Evolutionary conservation across 2,113 vertebrate species (phyloP).

Genomic region (Xerus inauris): DNA sequence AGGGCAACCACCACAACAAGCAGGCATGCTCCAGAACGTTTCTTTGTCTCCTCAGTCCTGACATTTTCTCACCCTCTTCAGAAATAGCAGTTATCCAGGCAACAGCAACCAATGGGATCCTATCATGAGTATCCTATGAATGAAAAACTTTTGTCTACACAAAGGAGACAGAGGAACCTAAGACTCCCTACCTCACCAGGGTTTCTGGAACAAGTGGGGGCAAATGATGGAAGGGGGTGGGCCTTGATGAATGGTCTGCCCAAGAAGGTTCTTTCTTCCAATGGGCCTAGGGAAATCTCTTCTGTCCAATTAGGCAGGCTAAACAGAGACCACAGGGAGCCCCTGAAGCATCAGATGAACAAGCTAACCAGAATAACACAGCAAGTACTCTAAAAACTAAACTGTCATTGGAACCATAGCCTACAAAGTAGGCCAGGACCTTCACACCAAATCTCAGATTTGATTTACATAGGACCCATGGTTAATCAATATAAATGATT

Average conservation of each 20-base stretch:
- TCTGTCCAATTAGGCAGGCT: background rate
- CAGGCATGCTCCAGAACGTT: background rate
- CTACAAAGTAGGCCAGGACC: background rate
- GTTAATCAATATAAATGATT: background rate
- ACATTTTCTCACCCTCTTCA: background rate
- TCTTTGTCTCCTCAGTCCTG: background rate
- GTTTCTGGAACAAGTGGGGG: background rate
- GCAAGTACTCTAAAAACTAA: background rate
- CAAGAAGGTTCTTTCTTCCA: background rate
- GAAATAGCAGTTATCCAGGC: background rate
- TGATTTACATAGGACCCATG: background rate
- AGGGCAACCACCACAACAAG: fast-evolving
- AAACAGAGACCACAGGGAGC: background rate
- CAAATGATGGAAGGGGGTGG: background rate
- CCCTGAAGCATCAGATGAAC: background rate
- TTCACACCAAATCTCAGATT: background rate
- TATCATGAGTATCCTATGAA: background rate
- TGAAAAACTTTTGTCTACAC: background rate
- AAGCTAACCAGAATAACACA: background rate
- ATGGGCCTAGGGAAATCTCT: background rate
- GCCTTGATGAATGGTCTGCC: background rate
- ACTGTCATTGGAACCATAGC: background rate
- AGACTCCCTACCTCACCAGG: background rate
- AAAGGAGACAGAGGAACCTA: background rate
- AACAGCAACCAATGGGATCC: background rate